These are phyloP conservation scores for Aporrectodea caliginosa DNA, from an alignment of 1,140 invertebrate species.

Conservation along the genomic window DNA sequence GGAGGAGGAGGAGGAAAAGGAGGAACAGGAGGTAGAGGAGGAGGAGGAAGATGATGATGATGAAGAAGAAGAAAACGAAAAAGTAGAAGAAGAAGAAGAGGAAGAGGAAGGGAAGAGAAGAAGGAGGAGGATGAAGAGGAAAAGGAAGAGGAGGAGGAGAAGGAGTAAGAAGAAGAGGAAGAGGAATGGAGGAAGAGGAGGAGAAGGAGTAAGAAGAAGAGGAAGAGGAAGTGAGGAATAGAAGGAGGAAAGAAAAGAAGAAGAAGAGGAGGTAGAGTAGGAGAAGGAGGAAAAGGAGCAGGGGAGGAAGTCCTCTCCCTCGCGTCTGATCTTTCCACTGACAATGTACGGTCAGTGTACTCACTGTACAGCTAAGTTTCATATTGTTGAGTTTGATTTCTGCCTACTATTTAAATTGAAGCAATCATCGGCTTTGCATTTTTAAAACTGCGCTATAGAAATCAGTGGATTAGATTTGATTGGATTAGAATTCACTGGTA, in stretches of 20 bases:
- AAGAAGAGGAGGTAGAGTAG: not conserved
- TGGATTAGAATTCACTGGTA: too few relatives aligned
- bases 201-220: not conserved
- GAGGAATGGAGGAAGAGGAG: not conserved
- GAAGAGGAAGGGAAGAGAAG: not conserved
- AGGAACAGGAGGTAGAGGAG: not conserved
- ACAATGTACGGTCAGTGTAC: too few relatives aligned
- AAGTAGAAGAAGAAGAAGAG: not conserved
- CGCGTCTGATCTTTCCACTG: too few relatives aligned
- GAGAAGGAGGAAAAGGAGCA: not conserved
- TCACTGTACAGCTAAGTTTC: too few relatives aligned
- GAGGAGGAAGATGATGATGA: not conserved
- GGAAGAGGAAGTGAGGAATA: not conserved
- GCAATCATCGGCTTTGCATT: too few relatives aligned
- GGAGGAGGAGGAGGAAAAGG: not conserved
- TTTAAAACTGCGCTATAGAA: too few relatives aligned
- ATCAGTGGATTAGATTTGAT: too few relatives aligned
- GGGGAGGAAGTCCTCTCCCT: not conserved
- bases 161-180: too few relatives aligned
- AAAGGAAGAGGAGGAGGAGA: not conserved
- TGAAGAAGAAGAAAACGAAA: not conserved
- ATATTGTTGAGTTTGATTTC: too few relatives aligned
- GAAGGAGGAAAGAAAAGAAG: not conserved
- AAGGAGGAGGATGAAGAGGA: not conserved
- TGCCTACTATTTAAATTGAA: too few relatives aligned